Evolutionary conservation across 1,140 invertebrate genomes (phyloP), one percentile per base, ranked within the genome.

Genomic region (Heliconius eleuchia): DNA sequence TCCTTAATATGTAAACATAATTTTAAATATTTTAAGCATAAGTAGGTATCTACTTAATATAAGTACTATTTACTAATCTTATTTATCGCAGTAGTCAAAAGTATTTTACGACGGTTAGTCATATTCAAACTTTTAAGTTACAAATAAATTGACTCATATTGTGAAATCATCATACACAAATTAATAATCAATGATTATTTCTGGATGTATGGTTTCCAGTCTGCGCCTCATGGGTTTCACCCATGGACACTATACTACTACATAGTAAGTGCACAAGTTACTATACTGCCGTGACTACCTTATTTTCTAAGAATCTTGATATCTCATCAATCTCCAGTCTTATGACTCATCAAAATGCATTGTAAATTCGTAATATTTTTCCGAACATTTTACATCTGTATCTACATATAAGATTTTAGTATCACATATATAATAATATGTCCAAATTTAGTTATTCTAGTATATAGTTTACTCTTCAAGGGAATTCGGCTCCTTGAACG

Each of bases 111-210:
- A 18, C 82, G 79, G 79, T 78, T 70, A 82, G 79, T 84, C 80
- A 85, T 74, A 79, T 82, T 77, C 16, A 5, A 30, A 66, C 4
- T 30, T 27, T 27, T 66, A 66, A 66, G 23, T 27, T 27, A 66
- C n/a, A 30, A 9, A 30, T 60, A 73, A 79, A 87, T 87, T 92
- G 91, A 88, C 86, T 92, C 88, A 92, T 85, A 70, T 86, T 84
- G 80, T 82, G 81, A 86, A 88, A 88, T 87, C 74, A 87, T 91
- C 88, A 89, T 87, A 86, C 80, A 88, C 87, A 76, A 66, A 52
- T 52, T 19, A 52, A 52, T 19, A 19, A 60, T 60, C 80, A 78
- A 78, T 84, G 80, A 90, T 83, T 52, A 83, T 88, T 89, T 89
- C 87, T 89, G 86, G 80, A 79, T 80, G 73, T 66, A 73, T 78